Evolutionary conservation across 2,797 vertebrate species (phyloP).

Genomic region (Cossypha heuglini): DNA sequence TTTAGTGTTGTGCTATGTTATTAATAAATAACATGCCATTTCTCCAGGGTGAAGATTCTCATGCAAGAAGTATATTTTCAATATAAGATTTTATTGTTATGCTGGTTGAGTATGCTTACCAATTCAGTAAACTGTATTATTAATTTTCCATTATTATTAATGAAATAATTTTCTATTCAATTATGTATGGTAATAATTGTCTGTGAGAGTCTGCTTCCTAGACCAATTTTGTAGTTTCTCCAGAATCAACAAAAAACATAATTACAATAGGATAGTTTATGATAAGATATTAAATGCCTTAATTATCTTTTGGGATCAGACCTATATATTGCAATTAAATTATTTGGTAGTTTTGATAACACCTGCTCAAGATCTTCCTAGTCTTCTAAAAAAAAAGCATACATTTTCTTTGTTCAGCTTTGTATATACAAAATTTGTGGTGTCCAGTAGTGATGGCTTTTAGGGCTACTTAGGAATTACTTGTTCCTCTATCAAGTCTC

Average conservation of each 20-base stretch:
- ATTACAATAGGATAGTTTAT: neutral
- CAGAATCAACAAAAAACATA: neutral
- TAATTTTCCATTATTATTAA: neutral
- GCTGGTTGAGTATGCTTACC: neutral
- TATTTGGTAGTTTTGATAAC: neutral
- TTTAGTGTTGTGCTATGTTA: neutral
- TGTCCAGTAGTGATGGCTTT: neutral
- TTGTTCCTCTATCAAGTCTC: neutral
- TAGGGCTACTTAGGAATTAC: neutral
- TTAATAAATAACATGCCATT: neutral
- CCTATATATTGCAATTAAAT: neutral
- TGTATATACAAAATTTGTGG: neutral
- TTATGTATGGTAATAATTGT: neutral
- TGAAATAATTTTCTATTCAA: neutral
- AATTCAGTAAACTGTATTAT: neutral
- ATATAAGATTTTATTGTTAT: neutral
- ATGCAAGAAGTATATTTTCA: neutral
- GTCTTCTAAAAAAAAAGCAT: neutral
- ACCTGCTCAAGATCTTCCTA: neutral
- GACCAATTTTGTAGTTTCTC: neutral
- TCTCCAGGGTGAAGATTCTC: neutral
- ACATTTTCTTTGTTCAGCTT: neutral
- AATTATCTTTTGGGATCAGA: neutral
- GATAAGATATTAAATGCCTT: neutral
- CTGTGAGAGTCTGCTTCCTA: neutral